Evolutionary conservation across 1,140 invertebrate species (phyloP).

Genomic region (Plutomurus gul): DNA sequence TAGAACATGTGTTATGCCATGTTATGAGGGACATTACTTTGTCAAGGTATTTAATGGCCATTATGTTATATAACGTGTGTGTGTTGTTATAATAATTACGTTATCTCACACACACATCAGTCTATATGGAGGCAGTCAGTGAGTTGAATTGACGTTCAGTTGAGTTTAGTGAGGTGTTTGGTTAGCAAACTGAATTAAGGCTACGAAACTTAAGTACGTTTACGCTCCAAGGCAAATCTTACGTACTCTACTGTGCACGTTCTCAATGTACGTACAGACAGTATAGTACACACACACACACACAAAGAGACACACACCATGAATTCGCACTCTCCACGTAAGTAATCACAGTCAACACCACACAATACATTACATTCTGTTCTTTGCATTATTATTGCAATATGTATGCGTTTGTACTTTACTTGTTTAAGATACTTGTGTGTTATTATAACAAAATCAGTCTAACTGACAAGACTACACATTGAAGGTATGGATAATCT

Average conservation of each 20-base stretch:
- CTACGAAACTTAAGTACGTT: slow-evolving; percentile 27
- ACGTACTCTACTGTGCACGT: background rate
- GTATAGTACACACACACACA: background rate
- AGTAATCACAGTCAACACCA: background rate
- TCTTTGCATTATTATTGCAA: background rate
- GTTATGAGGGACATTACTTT: slow-evolving; percentile 26
- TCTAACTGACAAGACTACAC: background rate
- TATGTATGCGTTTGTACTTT: background rate
- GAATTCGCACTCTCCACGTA: too few relatives aligned
- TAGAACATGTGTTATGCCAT: slow-evolving; percentile 6
- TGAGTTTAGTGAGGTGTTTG: slow-evolving; percentile 14
- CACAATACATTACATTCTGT: background rate
- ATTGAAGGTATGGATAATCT: slow-evolving; percentile 10
- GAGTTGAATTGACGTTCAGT: slow-evolving; percentile 17
- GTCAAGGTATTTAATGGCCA: slow-evolving; percentile 25
- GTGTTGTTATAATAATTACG: slow-evolving; percentile 19
- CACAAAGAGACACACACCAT: background rate
- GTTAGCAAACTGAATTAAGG: slow-evolving; percentile 19
- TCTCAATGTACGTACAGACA: background rate
- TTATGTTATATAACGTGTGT: slow-evolving; percentile 21
- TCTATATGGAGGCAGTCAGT: slow-evolving; percentile 18
- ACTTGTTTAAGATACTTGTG: background rate
- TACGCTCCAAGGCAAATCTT: slow-evolving; percentile 26
- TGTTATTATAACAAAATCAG: background rate
- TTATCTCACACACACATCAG: slow-evolving; percentile 27